Conservation (phyloP, 1,140 invertebrate genomes). For the Meloidogyne hapla region DNA sequence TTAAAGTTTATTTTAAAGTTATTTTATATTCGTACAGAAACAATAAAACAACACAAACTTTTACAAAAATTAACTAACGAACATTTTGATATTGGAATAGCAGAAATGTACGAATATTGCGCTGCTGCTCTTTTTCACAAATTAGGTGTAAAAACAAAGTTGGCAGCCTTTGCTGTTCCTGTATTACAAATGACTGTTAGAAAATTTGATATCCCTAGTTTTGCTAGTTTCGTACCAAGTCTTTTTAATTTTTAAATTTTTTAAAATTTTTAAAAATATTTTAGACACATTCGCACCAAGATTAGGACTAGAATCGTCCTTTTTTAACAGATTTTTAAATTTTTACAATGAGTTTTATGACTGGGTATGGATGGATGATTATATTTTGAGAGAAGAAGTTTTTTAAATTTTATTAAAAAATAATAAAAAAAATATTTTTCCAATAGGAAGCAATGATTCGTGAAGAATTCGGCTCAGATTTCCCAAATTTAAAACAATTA, state of each 20-base stretch:
- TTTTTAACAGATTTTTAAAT: slow-evolving; percentile 25
- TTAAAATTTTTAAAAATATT: background rate
- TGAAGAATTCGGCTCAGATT: slow-evolving; percentile 24
- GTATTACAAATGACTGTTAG: slow-evolving; percentile 17
- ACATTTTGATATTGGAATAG: slow-evolving; percentile 30
- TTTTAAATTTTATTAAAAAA: background rate
- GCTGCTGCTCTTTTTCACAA: slow-evolving; percentile 25
- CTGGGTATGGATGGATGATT: slow-evolving; percentile 25
- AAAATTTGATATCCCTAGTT: slow-evolving; percentile 27
- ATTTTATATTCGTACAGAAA: background rate
- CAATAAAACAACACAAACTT: slow-evolving; percentile 5
- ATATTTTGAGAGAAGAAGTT: background rate
- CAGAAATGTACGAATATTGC: slow-evolving; percentile 28
- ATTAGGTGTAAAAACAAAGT: slow-evolving; percentile 29
- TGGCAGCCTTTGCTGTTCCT: slow-evolving; percentile 27
- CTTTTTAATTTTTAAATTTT: background rate
- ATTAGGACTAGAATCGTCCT: slow-evolving; percentile 10
- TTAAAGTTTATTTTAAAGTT: too few relatives aligned
- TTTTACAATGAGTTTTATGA: slow-evolving; percentile 30
- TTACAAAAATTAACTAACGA: background rate
- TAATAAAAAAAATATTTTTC: background rate
- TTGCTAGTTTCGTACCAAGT: slow-evolving; percentile 34
- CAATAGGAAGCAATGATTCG: slow-evolving; percentile 26
- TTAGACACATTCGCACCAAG: background rate
- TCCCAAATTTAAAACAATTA: slow-evolving; percentile 34